phyloP scores from a whole-genome alignment of 2,797 vertebrate genomes.

The Zalophus californianus region DNA sequence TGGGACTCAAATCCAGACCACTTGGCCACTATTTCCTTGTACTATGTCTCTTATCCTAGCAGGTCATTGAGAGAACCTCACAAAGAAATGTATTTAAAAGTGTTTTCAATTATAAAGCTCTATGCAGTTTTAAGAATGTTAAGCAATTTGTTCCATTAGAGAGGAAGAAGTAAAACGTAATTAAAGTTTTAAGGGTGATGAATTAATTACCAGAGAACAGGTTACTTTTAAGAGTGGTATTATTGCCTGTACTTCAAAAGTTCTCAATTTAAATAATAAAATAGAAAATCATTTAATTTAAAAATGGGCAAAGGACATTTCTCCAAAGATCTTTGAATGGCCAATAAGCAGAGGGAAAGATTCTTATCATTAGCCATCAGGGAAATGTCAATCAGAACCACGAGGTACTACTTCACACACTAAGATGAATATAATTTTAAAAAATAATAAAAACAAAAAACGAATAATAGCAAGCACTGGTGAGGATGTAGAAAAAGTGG shows the following conservation, averaged over 20 bases:
- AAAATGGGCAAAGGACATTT: constrained; percentile 4
- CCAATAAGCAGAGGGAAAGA: constrained; percentile 18
- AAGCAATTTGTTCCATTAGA: neutral
- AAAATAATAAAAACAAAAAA: neutral
- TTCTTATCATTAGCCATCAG: neutral
- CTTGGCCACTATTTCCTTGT: neutral
- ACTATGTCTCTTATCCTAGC: neutral
- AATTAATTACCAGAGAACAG: constrained; percentile 16
- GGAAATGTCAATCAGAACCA: constrained; percentile 29
- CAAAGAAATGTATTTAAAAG: constrained; percentile 54
- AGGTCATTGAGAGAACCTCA: neutral
- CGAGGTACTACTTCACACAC: neutral
- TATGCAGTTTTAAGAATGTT: neutral
- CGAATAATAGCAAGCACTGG: neutral
- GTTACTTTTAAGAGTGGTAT: neutral
- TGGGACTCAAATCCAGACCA: constrained; percentile 13
- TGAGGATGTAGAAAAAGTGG: neutral
- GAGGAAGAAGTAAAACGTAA: constrained; percentile 24
- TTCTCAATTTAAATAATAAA: constrained; percentile 37
- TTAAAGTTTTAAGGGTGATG: constrained; percentile 48
- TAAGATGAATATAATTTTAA: neutral
- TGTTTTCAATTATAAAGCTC: neutral
- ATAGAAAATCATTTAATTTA: constrained; percentile 37
- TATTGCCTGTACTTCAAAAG: constrained; percentile 26
- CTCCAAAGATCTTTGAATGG: neutral